phyloP scores from a whole-genome alignment of 2,888 invertebrate genomes.

The Habroteleia sp. region DNA sequence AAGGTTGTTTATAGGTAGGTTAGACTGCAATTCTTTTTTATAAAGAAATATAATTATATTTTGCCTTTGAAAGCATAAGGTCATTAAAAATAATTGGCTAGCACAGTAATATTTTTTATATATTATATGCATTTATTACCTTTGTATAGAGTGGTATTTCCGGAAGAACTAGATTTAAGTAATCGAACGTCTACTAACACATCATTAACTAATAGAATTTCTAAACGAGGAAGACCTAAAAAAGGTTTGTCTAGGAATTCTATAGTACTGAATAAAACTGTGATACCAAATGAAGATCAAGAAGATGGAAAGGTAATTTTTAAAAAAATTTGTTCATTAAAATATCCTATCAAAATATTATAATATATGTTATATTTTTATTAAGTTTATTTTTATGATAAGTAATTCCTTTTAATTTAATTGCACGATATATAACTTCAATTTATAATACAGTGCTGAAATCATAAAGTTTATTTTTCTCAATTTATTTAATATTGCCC shows the following conservation, averaged over 20 bases:
- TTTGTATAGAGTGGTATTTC: slow-evolving; percentile 80
- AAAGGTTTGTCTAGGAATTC: slow-evolving; percentile 71
- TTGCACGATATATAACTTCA: no score
- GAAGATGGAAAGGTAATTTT: slow-evolving; percentile 72
- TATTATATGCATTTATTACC: not conserved
- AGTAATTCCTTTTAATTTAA: no score
- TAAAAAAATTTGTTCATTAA: not conserved
- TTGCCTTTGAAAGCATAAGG: slow-evolving; percentile 1
- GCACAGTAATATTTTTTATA: not conserved
- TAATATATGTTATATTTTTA: no score
- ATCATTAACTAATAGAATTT: slow-evolving; percentile 72
- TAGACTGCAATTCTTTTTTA: no score
- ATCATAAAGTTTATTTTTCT: no score
- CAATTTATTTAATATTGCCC: no score
- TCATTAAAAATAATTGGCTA: no score
- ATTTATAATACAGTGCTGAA: no score
- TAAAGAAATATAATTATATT: slow-evolving; percentile 21
- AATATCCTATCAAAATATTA: no score
- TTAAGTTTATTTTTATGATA: no score
- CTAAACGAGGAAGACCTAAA: slow-evolving; percentile 76
- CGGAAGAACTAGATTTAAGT: slow-evolving; percentile 78
- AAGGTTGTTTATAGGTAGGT: slow-evolving; percentile 83
- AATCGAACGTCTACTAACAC: slow-evolving; percentile 71
- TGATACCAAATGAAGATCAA: slow-evolving; percentile 72
- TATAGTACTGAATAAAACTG: slow-evolving; percentile 66